Conservation (phyloP, 1,140 invertebrate species). For the Pseudomyrmex sp. region DNA sequence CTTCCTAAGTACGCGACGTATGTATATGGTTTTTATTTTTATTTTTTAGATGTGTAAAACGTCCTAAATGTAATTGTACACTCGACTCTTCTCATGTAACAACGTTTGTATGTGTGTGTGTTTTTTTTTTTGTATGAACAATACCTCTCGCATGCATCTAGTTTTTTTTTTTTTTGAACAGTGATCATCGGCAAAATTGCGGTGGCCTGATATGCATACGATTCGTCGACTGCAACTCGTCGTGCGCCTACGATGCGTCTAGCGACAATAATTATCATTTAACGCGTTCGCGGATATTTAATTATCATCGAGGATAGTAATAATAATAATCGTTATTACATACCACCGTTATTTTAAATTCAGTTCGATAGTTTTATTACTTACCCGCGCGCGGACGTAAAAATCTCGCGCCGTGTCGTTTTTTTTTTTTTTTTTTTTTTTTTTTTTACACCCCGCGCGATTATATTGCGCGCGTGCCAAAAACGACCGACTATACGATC, state of each 20-base stretch:
- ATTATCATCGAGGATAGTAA: conserved; percentile 36
- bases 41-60: conserved; percentile 25
- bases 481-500: conserved; percentile 18
- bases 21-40: conserved; percentile 21
- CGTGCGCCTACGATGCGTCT: conserved; percentile 38
- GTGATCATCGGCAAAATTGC: conserved; percentile 19
- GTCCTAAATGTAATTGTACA: not conserved
- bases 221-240: conserved; percentile 36
- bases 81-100: not conserved
- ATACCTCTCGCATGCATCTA: conserved; percentile 15
- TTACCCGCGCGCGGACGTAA: not conserved
- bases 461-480: conserved; percentile 55
- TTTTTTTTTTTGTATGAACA: not conserved
- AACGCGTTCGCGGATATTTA: conserved; percentile 17
- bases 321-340: conserved; percentile 10
- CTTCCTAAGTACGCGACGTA: conserved; percentile 21
- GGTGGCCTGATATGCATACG: conserved; percentile 50
- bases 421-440: too few relatives aligned
- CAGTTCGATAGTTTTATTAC: conserved; percentile 19
- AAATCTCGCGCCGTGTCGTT: not conserved
- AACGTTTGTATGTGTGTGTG: not conserved
- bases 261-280: conserved; percentile 46
- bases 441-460: conserved; percentile 45
- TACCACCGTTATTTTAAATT: not conserved
- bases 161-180: not conserved